These are phyloP conservation scores for Corvus moneduloides DNA, from an alignment of 2,113 vertebrate genomes.

Conservation along the genomic window DNA sequence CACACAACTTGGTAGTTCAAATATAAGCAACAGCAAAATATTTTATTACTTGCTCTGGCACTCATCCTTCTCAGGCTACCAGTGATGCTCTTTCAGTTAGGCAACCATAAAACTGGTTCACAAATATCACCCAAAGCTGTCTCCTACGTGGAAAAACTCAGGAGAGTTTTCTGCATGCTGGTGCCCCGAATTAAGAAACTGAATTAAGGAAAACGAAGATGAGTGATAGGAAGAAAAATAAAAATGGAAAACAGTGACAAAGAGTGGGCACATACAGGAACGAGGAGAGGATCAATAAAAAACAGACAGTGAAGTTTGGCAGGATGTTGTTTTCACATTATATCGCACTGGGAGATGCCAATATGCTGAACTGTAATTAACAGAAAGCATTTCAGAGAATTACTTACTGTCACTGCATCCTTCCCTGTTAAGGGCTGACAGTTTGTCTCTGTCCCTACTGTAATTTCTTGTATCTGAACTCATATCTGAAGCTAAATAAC, in stretches of 20 bases:
- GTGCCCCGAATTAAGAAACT: background rate
- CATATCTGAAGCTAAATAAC: background rate
- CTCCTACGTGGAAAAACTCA: background rate
- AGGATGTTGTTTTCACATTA: background rate
- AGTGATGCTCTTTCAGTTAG: background rate
- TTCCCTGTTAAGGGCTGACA: background rate
- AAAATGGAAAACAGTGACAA: background rate
- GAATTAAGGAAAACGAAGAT: background rate
- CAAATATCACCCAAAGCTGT: background rate
- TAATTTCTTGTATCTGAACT: background rate
- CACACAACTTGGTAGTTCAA: background rate
- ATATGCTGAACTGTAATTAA: background rate
- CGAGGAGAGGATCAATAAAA: background rate
- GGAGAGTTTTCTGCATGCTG: background rate
- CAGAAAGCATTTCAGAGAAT: background rate
- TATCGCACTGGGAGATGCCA: background rate
- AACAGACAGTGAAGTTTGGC: background rate
- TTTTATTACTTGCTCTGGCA: background rate
- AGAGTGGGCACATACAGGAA: background rate
- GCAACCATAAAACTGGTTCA: background rate
- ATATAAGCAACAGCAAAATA: background rate
- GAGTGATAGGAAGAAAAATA: background rate
- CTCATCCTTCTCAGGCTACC: background rate
- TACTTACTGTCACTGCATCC: background rate
- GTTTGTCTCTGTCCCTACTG: background rate